Evolutionary conservation across 2,888 invertebrate genomes (phyloP), one percentile per base, ranked within the genome.

Genomic region (Tyria jacobaeae): DNA sequence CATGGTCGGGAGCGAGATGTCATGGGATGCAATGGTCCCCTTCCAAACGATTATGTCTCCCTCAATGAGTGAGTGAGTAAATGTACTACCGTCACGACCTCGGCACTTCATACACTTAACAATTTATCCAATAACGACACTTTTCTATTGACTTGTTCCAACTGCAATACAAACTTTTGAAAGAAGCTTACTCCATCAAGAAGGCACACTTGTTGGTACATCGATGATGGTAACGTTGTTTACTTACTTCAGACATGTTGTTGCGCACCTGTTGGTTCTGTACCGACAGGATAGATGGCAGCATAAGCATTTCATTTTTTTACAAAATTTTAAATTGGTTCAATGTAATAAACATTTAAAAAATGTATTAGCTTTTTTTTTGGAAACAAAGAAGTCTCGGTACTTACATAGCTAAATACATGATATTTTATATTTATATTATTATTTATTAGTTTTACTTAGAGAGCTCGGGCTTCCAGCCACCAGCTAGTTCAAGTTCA

Each of bases 211-310:
- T 61, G 31, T 60, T 41, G 61, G 54, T 48, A 48, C 25, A 64
- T 60, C 66, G 60, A 35, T 56, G 57, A 49, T 39, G 44, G 55
- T 52, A 56, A 60, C 62, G 50, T 49, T 49, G 58, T 70, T 61
- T 64, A 68, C 66, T 47, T 35, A n/a, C 58, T 66, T 69, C 71
- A 73, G 70, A 66, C 64, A 55, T 62, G 39, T 69, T 63, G 70
- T 67, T 62, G 57, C 63, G 68, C 64, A 62, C 76, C 74, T 70
- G 78, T 57, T 73, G 64, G 66, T 86, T 62, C 78, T 64, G 41
- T 64, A 27, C 27, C 50, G 12, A 47, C 48, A 21, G 14, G 60
- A 70, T 59, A 86, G 86, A 85, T 85, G 86, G 85, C 85, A 73
- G 53, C 60, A 81, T 66, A 10, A 49, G 78, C 76, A 25, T 52